Base-by-base conservation (phyloP, 2,888 invertebrate species). In the Xestia rhomboidea region DNA sequence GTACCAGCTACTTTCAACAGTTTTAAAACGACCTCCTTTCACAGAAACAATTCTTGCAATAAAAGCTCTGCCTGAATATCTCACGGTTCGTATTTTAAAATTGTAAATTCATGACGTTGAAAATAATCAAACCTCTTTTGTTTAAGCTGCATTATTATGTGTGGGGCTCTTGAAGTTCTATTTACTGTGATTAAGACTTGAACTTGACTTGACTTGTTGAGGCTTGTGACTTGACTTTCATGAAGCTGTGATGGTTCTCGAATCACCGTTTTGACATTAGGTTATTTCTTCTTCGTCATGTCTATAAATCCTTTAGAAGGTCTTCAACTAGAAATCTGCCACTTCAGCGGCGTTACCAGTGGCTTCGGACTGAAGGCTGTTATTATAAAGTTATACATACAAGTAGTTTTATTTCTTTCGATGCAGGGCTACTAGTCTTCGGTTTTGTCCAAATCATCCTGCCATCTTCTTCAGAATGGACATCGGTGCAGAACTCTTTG, bases 101-200 rank as follows among this genome's bases (percentile, higher is more conserved):
- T 81, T 84, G 78, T 84, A 76, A 82, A 84, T 84, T 82, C 84
- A 85, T 85, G 85, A 82, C 69, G 85, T 75, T 85, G 85, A 60
- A 77, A 80, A 85, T 77, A 83, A 85, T 85, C 85, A 85, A 79
- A 85, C 77, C 68, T 68, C 85, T 84, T 81, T 84, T 84, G 76
- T 84, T 81, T 67, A 81, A 77, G 71, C 75, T 71, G 76, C 60
- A 84, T 82, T 89, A 87, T 89, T 89, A 79, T 85, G 69, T 76
- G 77, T 77, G 78, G 86, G 76, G 67, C 51, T 77, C 74, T 69
- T 72, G 51, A 62, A 68, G 30, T 77, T 73, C 60, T 73, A 57
- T 73, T 69, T 69, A 38, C 51, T 68, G n/a, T n/a, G n/a, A n/a
- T 60, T 68, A n/a, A 34, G n/a, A n/a, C 4, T 51, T 78, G n/a